Evolutionary conservation across 2,888 invertebrate genomes (phyloP).

Genomic region (Euphydryas editha): DNA sequence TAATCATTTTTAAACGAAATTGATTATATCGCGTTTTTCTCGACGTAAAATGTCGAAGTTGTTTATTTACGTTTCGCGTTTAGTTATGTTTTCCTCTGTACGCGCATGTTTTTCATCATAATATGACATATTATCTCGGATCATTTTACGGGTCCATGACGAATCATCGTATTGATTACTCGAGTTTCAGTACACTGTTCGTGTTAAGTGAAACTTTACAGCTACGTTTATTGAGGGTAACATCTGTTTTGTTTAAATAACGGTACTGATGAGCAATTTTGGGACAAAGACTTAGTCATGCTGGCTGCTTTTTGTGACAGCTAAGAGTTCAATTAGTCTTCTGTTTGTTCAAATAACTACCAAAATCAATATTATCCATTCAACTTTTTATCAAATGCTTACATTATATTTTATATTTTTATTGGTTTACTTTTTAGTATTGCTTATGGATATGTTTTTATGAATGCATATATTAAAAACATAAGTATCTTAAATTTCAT

Average conservation of each 20-base stretch:
- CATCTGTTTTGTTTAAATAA: conserved; percentile 75
- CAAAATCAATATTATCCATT: neutral
- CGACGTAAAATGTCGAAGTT: conserved; percentile 31
- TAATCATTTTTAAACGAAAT: conserved; percentile 55
- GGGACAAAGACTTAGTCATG: conserved; percentile 79
- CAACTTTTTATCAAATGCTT: neutral
- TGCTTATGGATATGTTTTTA: too few relatives aligned
- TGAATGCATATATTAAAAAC: too few relatives aligned
- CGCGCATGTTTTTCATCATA: conserved; percentile 51
- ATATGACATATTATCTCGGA: conserved; percentile 57
- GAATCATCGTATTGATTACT: conserved; percentile 72
- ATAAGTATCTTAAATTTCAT: too few relatives aligned
- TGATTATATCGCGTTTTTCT: conserved; percentile 31
- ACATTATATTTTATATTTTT: neutral
- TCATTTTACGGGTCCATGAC: conserved; percentile 59
- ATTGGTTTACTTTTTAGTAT: neutral
- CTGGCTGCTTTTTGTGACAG: conserved; percentile 66
- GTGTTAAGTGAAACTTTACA: conserved; percentile 61
- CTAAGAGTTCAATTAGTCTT: conserved; percentile 14
- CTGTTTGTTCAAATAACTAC: conserved; percentile 9
- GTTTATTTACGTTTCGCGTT: conserved; percentile 41
- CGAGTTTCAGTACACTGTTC: conserved; percentile 55
- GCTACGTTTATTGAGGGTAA: conserved; percentile 66
- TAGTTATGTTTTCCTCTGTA: conserved; percentile 31
- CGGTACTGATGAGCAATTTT: conserved; percentile 75